Evolutionary conservation across 2,797 vertebrate genomes (phyloP), one percentile per base, ranked within the genome.

Genomic region (Enteromius fasciolatus): DNA sequence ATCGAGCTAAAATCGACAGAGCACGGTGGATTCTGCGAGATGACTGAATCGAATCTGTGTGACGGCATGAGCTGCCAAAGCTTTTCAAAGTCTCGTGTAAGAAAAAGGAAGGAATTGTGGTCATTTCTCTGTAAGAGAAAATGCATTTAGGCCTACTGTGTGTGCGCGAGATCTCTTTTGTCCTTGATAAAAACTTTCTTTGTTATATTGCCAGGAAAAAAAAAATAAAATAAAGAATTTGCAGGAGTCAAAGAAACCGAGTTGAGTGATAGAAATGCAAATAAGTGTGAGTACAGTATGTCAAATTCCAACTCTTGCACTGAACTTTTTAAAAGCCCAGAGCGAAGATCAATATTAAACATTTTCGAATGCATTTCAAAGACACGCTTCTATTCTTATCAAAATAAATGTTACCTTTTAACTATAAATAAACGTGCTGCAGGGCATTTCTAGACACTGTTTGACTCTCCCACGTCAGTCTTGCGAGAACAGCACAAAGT

Each of bases 391-490:
- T 11, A 7, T 78, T 46, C 46, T 70, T 50, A 66, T 81, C 3
- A 12, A 78, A 73, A 78, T 39, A 39, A 68, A 48, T 67, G 4
- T 23, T 57, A 68, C 79, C 76, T 78, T 82, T 75, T 20, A 73
- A 68, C 68, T 82, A 82, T 79, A 78, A 85, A 85, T 82, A 85
- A 67, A 82, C 17, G 31, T 18, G 44, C 84, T 36, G 15, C 15
- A 48, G 80, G 80, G 75, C 79, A 82, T 81, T 67, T 46, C 15
- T n/a, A 57, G 63, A 59, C 63, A 17, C 48, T 23, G 20, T 76
- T 50, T 73, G 25, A 46, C 46, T 77, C 31, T 54, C 36, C 36
- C 33, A 46, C 33, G 15, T 72, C 57, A 70, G 75, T 61, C 41
- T 81, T 83, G 20, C 5, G 10, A 64, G 44, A 54, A 20, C 15